Evolutionary conservation across 2,797 vertebrate species (phyloP).

Genomic region (Propithecus deckenii): DNA sequence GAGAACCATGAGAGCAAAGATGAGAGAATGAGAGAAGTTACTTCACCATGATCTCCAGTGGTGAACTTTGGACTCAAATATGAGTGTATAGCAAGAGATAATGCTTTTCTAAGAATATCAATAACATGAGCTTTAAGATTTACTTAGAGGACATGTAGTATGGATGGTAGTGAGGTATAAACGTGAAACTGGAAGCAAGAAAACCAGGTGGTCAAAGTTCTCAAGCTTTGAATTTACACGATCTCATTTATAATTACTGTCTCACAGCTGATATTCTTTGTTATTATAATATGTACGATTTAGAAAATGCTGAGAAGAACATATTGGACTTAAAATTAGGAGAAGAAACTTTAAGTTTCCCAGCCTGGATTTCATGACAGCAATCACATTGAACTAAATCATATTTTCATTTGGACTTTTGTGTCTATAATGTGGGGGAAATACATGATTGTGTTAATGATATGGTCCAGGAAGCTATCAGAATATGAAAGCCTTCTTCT

Average conservation of each 20-base stretch:
- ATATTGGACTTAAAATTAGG: neutral
- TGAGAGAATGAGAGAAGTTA: neutral
- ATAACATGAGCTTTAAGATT: neutral
- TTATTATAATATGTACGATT: neutral
- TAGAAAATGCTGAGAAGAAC: neutral
- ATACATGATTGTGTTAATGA: neutral
- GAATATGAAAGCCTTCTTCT: neutral
- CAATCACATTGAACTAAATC: neutral
- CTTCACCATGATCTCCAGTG: neutral
- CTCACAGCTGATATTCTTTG: neutral
- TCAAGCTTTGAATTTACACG: neutral
- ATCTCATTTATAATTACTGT: neutral
- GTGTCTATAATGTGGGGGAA: neutral
- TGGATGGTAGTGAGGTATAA: neutral
- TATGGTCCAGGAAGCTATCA: neutral
- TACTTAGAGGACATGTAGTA: neutral
- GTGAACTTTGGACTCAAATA: neutral
- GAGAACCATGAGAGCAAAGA: neutral
- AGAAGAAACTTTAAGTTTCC: neutral
- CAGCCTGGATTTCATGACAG: neutral
- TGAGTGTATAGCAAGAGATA: neutral
- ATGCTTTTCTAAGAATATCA: neutral
- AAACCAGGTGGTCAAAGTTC: neutral
- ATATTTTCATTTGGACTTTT: neutral
- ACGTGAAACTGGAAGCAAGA: neutral